Conservation (phyloP, 2,888 invertebrate species). For the Nymphalis urticae region DNA sequence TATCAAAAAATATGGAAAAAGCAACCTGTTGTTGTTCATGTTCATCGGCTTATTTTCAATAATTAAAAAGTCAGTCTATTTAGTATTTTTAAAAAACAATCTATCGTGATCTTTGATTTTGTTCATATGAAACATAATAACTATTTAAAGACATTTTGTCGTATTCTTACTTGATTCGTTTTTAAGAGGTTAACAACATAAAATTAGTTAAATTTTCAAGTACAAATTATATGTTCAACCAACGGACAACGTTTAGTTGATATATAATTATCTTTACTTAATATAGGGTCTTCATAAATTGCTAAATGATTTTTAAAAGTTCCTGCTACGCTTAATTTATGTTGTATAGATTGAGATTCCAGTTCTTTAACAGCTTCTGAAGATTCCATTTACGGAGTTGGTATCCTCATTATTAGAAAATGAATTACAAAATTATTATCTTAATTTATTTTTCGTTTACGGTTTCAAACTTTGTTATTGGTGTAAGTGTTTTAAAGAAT, state of each 20-base stretch:
- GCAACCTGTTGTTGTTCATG: no score
- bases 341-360: neutral
- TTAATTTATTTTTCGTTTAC: neutral
- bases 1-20: no score
- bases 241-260: neutral
- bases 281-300: neutral
- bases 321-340: neutral
- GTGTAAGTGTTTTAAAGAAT: conserved; percentile 19
- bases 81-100: no score
- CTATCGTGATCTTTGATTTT: no score
- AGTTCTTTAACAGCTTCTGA: neutral
- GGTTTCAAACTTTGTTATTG: conserved; percentile 8
- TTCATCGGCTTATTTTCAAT: no score
- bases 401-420: neutral
- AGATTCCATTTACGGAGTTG: neutral
- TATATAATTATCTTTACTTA: neutral
- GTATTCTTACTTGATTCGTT: no score
- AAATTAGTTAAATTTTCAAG: conserved; percentile 1
- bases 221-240: neutral
- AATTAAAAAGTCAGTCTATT: no score
- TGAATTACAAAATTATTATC: neutral
- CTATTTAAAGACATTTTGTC: no score
- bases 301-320: conserved; percentile 3
- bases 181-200: neutral
- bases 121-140: no score